Conservation (phyloP, 2,888 invertebrate species). For the Leucozona laternaria region DNA sequence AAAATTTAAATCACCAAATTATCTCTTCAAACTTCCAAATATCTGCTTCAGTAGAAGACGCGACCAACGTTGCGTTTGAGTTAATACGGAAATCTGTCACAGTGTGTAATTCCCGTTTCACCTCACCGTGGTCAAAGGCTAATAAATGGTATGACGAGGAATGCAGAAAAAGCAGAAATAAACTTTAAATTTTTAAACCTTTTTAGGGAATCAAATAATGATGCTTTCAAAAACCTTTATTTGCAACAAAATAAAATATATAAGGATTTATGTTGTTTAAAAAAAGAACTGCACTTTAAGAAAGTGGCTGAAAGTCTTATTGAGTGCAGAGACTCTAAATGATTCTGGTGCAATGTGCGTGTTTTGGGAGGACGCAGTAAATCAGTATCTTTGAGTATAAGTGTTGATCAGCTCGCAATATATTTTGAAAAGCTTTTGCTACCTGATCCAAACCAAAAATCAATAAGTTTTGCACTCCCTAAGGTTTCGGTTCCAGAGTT, state of each 20-base stretch:
- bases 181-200: slow-evolving; percentile 16
- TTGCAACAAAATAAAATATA: slow-evolving; percentile 1
- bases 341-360: neutral
- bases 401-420: neutral
- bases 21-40: too few species aligned
- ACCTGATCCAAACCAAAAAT: neutral
- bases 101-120: neutral
- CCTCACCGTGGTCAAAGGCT: neutral
- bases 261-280: neutral
- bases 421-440: neutral
- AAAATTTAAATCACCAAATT: neutral
- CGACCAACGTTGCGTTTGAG: neutral
- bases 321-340: neutral
- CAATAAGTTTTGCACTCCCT: neutral
- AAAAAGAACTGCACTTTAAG: neutral
- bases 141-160: slow-evolving; percentile 16
- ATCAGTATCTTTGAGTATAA: neutral
- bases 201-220: slow-evolving; percentile 19
- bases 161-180: neutral
- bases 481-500: neutral
- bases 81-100: neutral
- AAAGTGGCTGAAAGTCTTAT: neutral
- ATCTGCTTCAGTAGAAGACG: too few species aligned
- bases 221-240: neutral
- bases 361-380: neutral